Evolutionary conservation across 2,797 vertebrate species (phyloP).

Genomic region (Chromobotia macracanthus): DNA sequence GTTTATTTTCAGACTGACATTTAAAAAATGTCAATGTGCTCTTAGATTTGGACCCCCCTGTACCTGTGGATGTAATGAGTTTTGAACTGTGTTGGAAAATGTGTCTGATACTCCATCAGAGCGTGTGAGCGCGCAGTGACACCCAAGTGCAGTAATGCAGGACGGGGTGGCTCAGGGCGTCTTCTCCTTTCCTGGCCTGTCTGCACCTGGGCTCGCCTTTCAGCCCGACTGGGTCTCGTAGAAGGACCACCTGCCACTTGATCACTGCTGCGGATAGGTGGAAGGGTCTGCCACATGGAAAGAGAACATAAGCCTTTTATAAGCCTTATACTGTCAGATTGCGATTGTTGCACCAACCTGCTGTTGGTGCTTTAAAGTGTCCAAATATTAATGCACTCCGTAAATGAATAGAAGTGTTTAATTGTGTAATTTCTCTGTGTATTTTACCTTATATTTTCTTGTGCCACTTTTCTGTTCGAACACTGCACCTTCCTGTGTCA

Average conservation of each 20-base stretch:
- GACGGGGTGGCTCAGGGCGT: constrained; percentile 76
- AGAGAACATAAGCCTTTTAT: neutral
- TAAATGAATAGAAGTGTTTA: neutral
- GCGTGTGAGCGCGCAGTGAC: constrained; percentile 83
- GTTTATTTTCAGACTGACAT: no score
- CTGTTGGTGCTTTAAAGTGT: no score
- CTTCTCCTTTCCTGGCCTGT: constrained; percentile 46
- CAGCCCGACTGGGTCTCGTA: constrained; percentile 63
- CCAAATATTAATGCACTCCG: neutral
- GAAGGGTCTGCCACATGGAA: constrained; percentile 79
- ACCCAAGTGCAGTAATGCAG: constrained; percentile 79
- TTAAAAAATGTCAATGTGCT: no score
- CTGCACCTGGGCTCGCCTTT: constrained; percentile 55
- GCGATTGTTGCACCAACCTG: neutral
- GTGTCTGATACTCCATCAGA: constrained; percentile 74
- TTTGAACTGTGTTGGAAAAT: constrained; percentile 74
- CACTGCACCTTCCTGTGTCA: constrained; percentile 50
- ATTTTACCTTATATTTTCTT: constrained; percentile 78
- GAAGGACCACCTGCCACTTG: constrained; percentile 29
- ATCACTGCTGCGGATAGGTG: constrained; percentile 77
- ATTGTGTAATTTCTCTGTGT: neutral
- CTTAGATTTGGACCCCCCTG: neutral
- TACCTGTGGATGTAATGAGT: constrained; percentile 74
- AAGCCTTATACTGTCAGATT: neutral
- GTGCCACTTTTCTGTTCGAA: constrained; percentile 56